Evolutionary conservation across 2,797 vertebrate genomes (phyloP).

Genomic region (Ctenopoma multispine): DNA sequence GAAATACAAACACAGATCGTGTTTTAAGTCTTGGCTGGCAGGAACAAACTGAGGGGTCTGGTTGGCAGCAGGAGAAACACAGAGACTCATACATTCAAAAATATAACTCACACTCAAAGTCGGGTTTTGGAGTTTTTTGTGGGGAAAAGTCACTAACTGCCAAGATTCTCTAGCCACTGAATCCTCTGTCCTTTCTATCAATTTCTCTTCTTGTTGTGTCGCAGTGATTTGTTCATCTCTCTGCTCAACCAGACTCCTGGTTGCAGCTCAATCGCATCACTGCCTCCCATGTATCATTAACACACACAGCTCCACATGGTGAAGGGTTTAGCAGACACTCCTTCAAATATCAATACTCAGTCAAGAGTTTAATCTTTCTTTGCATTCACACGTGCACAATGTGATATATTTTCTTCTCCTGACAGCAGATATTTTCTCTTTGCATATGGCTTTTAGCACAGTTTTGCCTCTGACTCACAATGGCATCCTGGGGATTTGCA

Average conservation of each 20-base stretch:
- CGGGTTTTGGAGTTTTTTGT: no score
- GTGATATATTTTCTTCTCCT: neutral
- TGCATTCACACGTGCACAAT: neutral
- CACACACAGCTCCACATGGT: neutral
- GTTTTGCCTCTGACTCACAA: neutral
- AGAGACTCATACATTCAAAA: no score
- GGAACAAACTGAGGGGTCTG: no score
- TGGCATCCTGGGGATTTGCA: slow-evolving; percentile 30
- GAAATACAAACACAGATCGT: no score
- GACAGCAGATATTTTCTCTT: neutral
- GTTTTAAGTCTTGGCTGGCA: no score
- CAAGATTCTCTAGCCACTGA: neutral
- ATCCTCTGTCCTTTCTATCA: rapidly evolving
- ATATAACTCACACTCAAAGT: no score
- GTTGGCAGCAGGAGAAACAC: no score
- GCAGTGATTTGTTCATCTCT: neutral
- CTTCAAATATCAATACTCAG: neutral
- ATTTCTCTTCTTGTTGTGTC: neutral
- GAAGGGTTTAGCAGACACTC: neutral
- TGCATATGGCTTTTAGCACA: neutral
- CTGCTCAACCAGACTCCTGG: slow-evolving; percentile 9
- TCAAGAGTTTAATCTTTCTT: slow-evolving; percentile 1
- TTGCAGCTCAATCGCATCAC: slow-evolving; percentile 20
- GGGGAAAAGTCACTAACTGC: no score
- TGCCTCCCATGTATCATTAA: neutral